Base-by-base conservation (phyloP, 1,140 invertebrate genomes). In the Drosophila azteca region DNA sequence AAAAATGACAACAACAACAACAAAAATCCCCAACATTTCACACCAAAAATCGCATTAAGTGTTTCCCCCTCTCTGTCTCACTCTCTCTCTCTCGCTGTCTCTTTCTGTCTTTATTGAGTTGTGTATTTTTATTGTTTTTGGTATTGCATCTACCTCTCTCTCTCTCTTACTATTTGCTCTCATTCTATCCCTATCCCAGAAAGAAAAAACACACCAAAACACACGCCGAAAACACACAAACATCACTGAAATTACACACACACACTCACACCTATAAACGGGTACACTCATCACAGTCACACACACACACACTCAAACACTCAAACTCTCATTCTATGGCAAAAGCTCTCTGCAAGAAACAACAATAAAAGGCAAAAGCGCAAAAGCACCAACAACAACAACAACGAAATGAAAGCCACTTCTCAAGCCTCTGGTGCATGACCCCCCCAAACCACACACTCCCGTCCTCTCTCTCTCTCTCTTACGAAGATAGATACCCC, bases 71-170 rank as follows among this genome's bases (percentile, higher is more conserved):
- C 44, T 74, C 22, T 58, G 63, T 66, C 66, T 51, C 17, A 54
- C 35, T 68, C 63, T 77, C 17, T n/a, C 20, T 58, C 44, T 72
- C 7, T 63, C 44, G 58, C 20, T 45, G 31, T 58, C 24, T 54
- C 22, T 72, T 22, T 46, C 17, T 46, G 45, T 39, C 51, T 49
- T 24, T 53, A 55, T 52, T 77, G 52, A 76, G 63, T 77, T 81
- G 29, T 59, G 52, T 73, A 52, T 31, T 65, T 45, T 69, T 82
- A 67, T 84, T 78, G 60, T 82, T 88, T 78, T 70, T 54, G 74
- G 82, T 87, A 81, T 60, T 87, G 82, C 81, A 85, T 87, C 72
- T 68, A 65, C 55, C 57, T 35, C 61, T 72, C 29, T 50, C 22
- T 48, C 57, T 52, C 44, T 58, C 41, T 67, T 39, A 62, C 13